Evolutionary conservation across 2,888 invertebrate species (phyloP), one percentile per base, ranked within the genome.

Genomic region (Monoplex corrugatus): DNA sequence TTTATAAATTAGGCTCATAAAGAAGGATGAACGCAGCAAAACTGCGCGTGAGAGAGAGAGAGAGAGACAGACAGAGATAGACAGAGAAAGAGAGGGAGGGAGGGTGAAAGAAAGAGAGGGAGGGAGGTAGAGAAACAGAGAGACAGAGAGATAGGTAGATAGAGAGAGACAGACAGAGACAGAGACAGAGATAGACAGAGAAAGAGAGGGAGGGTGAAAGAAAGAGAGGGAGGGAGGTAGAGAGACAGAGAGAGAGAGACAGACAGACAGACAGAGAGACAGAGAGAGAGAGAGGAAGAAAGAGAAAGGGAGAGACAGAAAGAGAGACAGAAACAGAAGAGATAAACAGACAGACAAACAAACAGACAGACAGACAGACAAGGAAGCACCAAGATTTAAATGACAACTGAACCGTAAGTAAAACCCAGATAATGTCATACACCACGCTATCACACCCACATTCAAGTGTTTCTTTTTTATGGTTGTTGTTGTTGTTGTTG

Each of bases 281-380:
- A 86, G 86, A 86, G 72, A 86, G 86, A 86, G 86, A 86, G 86
- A 86, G 86, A 86, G 86, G 63, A 10, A 86, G 87, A 87, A 10
- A 87, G 87, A 87, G 87, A 87, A 75, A 68, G 28, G 28, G 68
- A n/a, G 68, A 68, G 8, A n/a, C n/a, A 68, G 2, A 68, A 32
- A 68, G 68, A 68, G 68, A 68, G n/a, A n/a, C n/a, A n/a, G 68
- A n/a, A 6, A n/a, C 23, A n/a, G 2, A 23, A 28, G 28, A 32
- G 6, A 28, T 8, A 32, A n/a, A 28, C 10, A 35, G 57, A 35
- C 32, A 63, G 28, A 63, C n/a, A 68, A 28, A 68, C 40, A 75
- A 38, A 75, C 38, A 75, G 75, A 75, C 38, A 75, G 75, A 38
- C 38, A 38, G 75, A 75, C 38, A 75, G 75, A 75, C 38, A 75